Evolutionary conservation across 1,140 invertebrate genomes (phyloP).

Genomic region (Rhagoletis zephyria): DNA sequence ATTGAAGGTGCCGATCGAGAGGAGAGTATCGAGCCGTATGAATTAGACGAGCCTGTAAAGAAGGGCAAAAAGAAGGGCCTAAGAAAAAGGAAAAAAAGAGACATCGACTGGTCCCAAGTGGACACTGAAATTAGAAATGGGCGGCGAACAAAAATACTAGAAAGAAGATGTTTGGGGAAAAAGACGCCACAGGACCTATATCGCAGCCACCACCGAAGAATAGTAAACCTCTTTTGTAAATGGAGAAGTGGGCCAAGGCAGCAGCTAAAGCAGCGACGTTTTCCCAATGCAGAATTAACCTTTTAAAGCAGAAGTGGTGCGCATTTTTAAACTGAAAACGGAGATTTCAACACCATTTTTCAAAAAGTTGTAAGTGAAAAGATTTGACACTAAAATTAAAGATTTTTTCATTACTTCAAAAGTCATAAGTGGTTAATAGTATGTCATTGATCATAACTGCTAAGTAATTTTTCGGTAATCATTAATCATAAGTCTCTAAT

Average conservation of each 20-base stretch:
- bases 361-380: no score
- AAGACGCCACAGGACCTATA: constrained; percentile 53
- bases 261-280: constrained; percentile 68
- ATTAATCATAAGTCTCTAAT: no score
- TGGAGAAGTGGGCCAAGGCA: constrained; percentile 69
- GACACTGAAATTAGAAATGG: constrained; percentile 71
- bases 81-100: constrained; percentile 73
- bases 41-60: constrained; percentile 66
- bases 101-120: constrained; percentile 71
- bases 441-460: no score
- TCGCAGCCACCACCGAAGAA: constrained; percentile 72
- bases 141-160: constrained; percentile 69
- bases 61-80: constrained; percentile 70
- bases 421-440: no score
- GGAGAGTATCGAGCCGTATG: constrained; percentile 65
- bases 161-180: constrained; percentile 71
- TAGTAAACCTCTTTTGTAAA: constrained; percentile 70
- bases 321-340: no score
- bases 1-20: no score
- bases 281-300: no score
- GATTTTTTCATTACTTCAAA: no score
- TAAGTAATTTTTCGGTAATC: no score
- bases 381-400: no score
- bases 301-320: no score
- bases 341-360: no score